Evolutionary conservation across 2,888 invertebrate species (phyloP), one percentile per base, ranked within the genome.

Genomic region (Drosophila borealis): DNA sequence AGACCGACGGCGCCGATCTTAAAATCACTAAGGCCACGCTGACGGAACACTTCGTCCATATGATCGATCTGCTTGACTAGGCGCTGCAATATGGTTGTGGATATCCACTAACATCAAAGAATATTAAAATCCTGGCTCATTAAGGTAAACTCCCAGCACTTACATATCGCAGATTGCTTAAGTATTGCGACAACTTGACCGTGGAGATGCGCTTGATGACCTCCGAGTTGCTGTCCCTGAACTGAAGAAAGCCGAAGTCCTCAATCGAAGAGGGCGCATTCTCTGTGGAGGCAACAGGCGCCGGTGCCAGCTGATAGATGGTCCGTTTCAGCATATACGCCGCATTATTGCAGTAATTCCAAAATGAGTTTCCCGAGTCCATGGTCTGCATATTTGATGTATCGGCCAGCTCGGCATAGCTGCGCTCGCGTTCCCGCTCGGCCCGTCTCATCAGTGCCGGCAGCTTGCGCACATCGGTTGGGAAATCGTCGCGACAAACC

Each of bases 1-100:
- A 96, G 91, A 13, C 96, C 95, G 33, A 96, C 95, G 73, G 93
- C 93, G 11, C 96, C 96, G 55, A 95, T 94, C 81, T 94, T 94
- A 34, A 95, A 93, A 85, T 96, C 96, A 21, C 93, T 93, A 68
- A 95, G 92, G 0, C 96, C 96, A 64, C 95, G 95, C 74, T 94
- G 94, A 61, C 95, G 93, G 74, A 98, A 94, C 10, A 94, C 94
- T 46, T 94, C 94, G 91, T 97, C 96, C 39, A 96, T 94, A 55
- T 93, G 93, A 70, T 94, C 94, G 83, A 98, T 95, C 93, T 97
- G 97, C 50, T 93, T 93, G 29, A 95, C 95, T 56, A 98, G 92
- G 33, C 96, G 94, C 89, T 95, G 94, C 66, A 98, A 93, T 74
- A 98, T 95, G 4, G 97, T 98, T 81, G 95, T 94, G 66, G 97